phyloP scores from a whole-genome alignment of 2,113 vertebrate genomes.

The Pipra filicauda region DNA sequence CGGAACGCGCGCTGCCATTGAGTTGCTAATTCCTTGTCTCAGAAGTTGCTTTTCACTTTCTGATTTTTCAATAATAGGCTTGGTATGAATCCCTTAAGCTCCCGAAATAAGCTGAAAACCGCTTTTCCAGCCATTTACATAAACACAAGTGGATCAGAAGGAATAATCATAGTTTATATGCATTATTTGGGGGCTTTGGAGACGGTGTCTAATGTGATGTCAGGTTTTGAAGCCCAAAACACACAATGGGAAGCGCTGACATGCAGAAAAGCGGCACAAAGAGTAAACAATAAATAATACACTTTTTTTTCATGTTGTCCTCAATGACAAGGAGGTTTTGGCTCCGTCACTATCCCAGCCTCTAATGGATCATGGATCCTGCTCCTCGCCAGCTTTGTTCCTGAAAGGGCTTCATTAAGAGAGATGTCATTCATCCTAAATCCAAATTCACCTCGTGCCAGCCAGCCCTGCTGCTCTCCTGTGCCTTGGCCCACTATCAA shows the following conservation, averaged over 20 bases:
- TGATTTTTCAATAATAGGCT: constrained; percentile 79
- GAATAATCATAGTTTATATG: constrained; percentile 52
- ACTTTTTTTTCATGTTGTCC: not conserved
- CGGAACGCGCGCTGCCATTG: not conserved
- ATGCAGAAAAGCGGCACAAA: not conserved
- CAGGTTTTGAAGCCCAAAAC: constrained; percentile 16
- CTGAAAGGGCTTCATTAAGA: constrained; percentile 23
- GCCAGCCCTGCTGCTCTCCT: not conserved
- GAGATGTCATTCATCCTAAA: constrained; percentile 34
- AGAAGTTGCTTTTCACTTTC: constrained; percentile 77
- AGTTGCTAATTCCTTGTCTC: constrained; percentile 74
- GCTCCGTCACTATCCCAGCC: not conserved
- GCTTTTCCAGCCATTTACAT: constrained; percentile 77
- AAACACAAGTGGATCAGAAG: constrained; percentile 72
- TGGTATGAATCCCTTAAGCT: constrained; percentile 77
- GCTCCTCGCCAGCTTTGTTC: constrained; percentile 12
- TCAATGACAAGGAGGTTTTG: not conserved
- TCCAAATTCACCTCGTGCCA: not conserved
- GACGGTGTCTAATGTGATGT: not conserved
- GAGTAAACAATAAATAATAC: constrained; percentile 50
- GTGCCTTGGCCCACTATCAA: constrained; percentile 1
- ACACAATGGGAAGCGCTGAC: not conserved
- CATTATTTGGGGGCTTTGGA: constrained; percentile 47
- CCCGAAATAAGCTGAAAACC: constrained; percentile 74
- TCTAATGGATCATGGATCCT: constrained; percentile 48